A percentile compares a stretch with the other conserved stretches of the same genome.
phyloP scores from a whole-genome alignment of 2,113 vertebrate species.

The Emberiza fucata region DNA sequence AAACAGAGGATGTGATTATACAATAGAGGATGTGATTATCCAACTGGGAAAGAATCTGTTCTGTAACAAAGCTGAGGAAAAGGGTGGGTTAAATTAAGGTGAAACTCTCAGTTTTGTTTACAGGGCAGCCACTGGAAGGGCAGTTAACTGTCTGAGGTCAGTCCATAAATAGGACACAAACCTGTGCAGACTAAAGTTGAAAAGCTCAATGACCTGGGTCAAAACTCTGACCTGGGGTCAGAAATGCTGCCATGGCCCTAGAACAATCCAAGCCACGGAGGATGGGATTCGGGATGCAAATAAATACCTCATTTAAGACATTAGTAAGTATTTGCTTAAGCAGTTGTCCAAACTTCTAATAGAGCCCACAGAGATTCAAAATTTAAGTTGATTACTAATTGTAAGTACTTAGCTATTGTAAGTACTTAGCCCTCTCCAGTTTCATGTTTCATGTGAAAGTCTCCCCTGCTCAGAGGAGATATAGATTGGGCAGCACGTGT shows the following conservation, averaged over 20 bases:
- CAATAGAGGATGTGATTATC: neutral
- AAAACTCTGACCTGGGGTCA: neutral
- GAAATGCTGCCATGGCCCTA: neutral
- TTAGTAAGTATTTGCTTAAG: neutral
- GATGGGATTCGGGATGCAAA: neutral
- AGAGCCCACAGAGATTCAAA: neutral
- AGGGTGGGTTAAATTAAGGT: neutral
- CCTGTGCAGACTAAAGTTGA: neutral
- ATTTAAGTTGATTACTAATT: neutral
- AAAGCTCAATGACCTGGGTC: neutral
- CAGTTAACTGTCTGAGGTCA: neutral
- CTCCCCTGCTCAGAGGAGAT: neutral
- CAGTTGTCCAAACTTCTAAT: neutral
- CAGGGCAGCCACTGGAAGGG: neutral
- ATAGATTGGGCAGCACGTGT: neutral
- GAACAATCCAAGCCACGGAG: neutral
- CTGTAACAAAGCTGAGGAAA: neutral
- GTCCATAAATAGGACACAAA: neutral
- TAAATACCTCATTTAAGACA: neutral
- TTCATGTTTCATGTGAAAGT: neutral
- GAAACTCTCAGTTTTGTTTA: neutral
- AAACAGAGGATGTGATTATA: neutral
- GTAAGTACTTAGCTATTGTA: too few species aligned
- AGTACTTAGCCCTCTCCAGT: neutral
- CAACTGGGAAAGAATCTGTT: neutral